Conservation (phyloP, 2,888 invertebrate species). For the Watsonalla cultraria region DNA sequence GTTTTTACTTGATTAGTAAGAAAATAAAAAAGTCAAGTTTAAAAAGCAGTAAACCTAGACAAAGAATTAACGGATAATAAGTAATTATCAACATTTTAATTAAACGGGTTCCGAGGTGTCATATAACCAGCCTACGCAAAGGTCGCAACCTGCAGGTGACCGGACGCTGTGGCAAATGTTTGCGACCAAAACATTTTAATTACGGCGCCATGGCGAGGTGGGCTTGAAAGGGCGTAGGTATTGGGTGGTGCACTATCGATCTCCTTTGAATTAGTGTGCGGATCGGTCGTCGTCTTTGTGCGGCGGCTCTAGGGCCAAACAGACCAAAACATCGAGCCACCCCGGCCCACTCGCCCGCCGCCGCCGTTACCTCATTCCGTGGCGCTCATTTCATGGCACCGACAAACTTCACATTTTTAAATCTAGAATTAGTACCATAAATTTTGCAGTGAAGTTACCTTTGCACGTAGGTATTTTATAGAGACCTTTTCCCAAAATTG, state of each 20-base stretch:
- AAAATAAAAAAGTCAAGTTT: no score
- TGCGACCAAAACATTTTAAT: slow-evolving; percentile 57
- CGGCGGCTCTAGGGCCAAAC: slow-evolving; percentile 71
- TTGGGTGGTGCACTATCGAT: slow-evolving; percentile 74
- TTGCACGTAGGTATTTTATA: neutral
- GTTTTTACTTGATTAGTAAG: no score
- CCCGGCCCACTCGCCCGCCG: slow-evolving; percentile 40
- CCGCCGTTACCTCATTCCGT: slow-evolving; percentile 59
- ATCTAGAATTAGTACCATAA: slow-evolving; percentile 13
- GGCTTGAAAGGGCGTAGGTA: slow-evolving; percentile 59
- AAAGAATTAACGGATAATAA: no score
- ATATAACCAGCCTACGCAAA: no score
- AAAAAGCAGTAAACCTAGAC: no score
- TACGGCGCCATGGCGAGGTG: slow-evolving; percentile 53
- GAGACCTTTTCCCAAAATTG: neutral
- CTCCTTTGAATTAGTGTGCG: slow-evolving; percentile 77
- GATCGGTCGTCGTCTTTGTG: slow-evolving; percentile 77
- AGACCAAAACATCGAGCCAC: slow-evolving; percentile 73
- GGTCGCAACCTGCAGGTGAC: no score
- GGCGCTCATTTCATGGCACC: slow-evolving; percentile 47
- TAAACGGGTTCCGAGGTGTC: no score
- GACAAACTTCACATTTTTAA: slow-evolving; percentile 38
- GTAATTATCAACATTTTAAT: no score
- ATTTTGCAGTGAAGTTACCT: neutral
- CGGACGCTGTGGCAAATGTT: slow-evolving; percentile 16